Conservation (phyloP, 1,140 invertebrate genomes). For the Coptotermes formosanus region DNA sequence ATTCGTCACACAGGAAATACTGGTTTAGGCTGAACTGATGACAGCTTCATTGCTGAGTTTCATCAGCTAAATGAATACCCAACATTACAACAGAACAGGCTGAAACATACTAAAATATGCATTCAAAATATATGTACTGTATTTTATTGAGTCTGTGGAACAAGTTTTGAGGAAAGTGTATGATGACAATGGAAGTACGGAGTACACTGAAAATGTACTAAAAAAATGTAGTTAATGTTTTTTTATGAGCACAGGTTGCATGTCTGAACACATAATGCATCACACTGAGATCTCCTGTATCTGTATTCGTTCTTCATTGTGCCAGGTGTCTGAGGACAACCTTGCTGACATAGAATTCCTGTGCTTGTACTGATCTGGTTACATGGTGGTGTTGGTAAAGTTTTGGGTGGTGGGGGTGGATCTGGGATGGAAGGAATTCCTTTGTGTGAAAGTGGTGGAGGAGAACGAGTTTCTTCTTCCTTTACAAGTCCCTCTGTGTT, state of each 20-base stretch:
- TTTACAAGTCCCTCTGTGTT: neutral
- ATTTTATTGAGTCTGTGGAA: neutral
- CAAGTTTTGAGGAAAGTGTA: neutral
- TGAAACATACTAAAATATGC: neutral
- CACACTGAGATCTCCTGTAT: conserved; percentile 86
- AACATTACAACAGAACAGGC: neutral
- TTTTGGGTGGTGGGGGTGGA: conserved; percentile 62
- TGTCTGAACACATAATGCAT: conserved; percentile 38
- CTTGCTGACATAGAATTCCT: conserved; percentile 62
- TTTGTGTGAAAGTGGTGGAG: conserved; percentile 36
- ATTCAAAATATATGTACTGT: conserved; percentile 15
- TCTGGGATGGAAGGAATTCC: conserved; percentile 35
- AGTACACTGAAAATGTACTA: neutral
- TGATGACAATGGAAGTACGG: conserved; percentile 1
- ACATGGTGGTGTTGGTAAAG: conserved; percentile 47
- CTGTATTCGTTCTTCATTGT: conserved; percentile 81
- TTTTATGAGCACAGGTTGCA: neutral
- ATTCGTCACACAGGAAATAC: too few relatives aligned
- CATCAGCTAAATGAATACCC: too few relatives aligned
- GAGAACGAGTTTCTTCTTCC: too few relatives aligned
- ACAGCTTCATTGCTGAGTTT: too few relatives aligned
- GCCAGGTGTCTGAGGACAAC: conserved; percentile 55
- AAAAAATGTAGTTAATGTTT: neutral
- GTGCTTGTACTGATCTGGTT: conserved; percentile 37
- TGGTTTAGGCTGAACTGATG: too few relatives aligned